phyloP scores from a whole-genome alignment of 2,797 vertebrate genomes.

The Gallinago solitaria region DNA sequence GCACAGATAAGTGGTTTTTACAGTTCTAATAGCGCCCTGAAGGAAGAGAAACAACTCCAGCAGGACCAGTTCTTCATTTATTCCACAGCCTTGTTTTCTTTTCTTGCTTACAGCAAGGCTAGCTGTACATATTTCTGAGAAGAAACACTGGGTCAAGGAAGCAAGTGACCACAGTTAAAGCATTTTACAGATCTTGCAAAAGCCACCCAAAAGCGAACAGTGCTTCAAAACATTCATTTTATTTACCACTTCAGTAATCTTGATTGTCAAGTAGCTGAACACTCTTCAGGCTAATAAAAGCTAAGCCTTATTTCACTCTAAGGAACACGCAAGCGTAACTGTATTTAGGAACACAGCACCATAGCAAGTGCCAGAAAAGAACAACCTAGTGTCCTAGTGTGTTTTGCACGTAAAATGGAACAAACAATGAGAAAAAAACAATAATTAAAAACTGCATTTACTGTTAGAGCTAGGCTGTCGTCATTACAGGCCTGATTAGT shows the following conservation, averaged over 20 bases:
- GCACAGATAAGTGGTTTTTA: rapidly evolving
- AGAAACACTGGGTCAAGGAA: neutral
- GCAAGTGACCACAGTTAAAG: neutral
- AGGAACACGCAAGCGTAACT: rapidly evolving
- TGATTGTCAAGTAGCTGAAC: neutral
- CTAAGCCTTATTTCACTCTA: neutral
- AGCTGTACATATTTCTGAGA: neutral
- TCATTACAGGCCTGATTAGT: neutral
- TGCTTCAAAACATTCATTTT: neutral
- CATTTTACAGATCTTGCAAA: neutral
- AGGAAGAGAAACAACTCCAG: neutral
- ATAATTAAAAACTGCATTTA: neutral
- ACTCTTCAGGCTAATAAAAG: neutral
- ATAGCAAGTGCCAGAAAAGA: neutral
- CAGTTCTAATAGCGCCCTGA: neutral
- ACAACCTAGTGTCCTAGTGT: neutral
- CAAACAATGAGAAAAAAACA: neutral
- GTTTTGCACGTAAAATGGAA: neutral
- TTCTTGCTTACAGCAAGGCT: neutral
- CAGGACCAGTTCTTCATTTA: neutral
- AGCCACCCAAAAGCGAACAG: neutral
- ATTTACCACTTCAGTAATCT: neutral
- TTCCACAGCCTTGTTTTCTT: neutral
- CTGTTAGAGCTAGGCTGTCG: neutral
- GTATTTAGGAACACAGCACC: neutral